phyloP scores from a whole-genome alignment of 2,888 invertebrate species.

The Sthenelais limicola region DNA sequence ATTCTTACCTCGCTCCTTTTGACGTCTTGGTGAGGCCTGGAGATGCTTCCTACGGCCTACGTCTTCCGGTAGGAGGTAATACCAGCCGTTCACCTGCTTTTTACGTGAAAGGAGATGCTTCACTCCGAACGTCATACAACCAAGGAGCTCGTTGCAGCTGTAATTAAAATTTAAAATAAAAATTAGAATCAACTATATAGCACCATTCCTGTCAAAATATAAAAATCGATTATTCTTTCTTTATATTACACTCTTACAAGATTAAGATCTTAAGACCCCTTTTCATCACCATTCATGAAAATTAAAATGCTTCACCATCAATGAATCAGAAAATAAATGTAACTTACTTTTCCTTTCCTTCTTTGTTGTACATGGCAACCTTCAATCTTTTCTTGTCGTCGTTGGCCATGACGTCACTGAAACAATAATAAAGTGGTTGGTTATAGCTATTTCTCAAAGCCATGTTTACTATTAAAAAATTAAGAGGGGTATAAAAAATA shows the following conservation, averaged over 20 bases:
- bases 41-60: conserved; percentile 32
- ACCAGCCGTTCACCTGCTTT: conserved; percentile 32
- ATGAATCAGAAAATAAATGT: not conserved
- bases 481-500: too few relatives aligned
- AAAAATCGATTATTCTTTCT: too few relatives aligned
- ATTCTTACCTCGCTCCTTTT: conserved; percentile 1
- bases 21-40: conserved; percentile 1
- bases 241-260: too few relatives aligned
- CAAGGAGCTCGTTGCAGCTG: conserved; percentile 12
- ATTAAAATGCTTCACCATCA: too few relatives aligned
- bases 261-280: too few relatives aligned
- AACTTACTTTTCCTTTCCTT: conserved; percentile 37
- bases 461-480: too few relatives aligned
- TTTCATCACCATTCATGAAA: too few relatives aligned
- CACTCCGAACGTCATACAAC: conserved; percentile 39
- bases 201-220: too few relatives aligned
- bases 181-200: too few relatives aligned
- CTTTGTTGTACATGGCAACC: conserved; percentile 64
- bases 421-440: conserved; percentile 46
- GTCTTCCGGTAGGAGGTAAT: conserved; percentile 37
- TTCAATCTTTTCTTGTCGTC: conserved; percentile 65
- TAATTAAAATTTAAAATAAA: not conserved
- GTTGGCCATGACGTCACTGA: conserved; percentile 66
- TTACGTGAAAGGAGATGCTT: conserved; percentile 16
- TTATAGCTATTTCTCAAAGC: too few relatives aligned